Base-by-base conservation (phyloP, 2,113 vertebrate species). In the Megaceryle torquata region DNA sequence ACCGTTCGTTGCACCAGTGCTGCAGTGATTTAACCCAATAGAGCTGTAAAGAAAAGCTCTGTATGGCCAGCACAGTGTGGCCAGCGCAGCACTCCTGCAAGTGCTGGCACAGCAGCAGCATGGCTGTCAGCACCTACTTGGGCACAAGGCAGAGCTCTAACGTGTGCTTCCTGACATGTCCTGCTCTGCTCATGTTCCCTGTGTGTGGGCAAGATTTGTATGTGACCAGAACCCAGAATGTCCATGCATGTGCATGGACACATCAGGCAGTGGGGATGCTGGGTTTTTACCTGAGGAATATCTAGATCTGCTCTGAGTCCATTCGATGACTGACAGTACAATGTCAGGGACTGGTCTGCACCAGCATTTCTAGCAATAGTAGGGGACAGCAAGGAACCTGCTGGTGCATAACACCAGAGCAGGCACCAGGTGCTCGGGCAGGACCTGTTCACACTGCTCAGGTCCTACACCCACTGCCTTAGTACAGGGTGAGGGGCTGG, bases 191-290 rank as follows among this genome's bases (percentile, higher is more conserved):
- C 61, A 15, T 6, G 9, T 41, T 70, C 13, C 44, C n/a, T 10
- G 6, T 10, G 17, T 9, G 13, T 44, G 86, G 48, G 35, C 31
- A 31, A 6, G 51, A 48, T 33, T 6, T 44, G 48, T 24, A 7
- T 11, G 41, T 33, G 53, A 33, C 25, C 21, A 3, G 33, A 12
- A 50, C 13, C 41, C 33, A 24, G 74, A 46, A 25, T 16, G 50
- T 7, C 51, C 37, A 57, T 3, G 1, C 2, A 1, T 35, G 26
- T 28, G 60, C 18, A 0, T 13, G 68, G 25, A 9, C 31, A 4
- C 26, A 46, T 13, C 15, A 4, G 46, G 46, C 9, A 0, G 15
- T n/a, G 44, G 37, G 7, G 7, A 46, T 19, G 14, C 46, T 25
- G 29, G 17, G 2, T 31, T 39, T 67, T 35, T 28, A 22, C 70